Percentiles rank a stretch among this genome's conserved stretches.
Conservation (phyloP, 2,888 invertebrate species). For the Pardosa pseudoannulata region DNA sequence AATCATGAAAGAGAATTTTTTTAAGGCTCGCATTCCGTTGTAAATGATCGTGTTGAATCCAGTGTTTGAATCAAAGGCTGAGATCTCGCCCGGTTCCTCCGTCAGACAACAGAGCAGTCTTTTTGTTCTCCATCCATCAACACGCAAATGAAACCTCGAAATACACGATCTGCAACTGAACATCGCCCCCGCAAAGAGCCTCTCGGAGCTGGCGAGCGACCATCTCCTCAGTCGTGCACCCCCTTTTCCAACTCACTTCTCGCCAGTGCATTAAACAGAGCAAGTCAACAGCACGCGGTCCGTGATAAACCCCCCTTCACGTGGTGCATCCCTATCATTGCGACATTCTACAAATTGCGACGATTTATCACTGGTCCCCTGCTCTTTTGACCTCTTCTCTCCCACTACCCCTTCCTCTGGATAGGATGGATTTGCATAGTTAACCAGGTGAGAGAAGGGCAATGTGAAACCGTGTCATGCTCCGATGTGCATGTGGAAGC, state of each 20-base stretch:
- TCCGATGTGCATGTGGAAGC: neutral
- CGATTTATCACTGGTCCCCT: conserved; percentile 50
- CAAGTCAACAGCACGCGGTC: conserved; percentile 14
- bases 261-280: conserved; percentile 12
- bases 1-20: no score
- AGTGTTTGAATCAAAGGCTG: no score
- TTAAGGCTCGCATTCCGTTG: no score
- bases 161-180: conserved; percentile 23
- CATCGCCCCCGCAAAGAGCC: conserved; percentile 35
- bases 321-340: conserved; percentile 6
- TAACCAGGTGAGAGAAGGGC: conserved; percentile 25
- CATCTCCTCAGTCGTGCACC: conserved; percentile 17
- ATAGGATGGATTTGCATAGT: conserved; percentile 56
- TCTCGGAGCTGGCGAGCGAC: conserved; percentile 54
- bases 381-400: neutral
- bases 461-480: conserved; percentile 9
- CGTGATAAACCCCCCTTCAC: conserved; percentile 11
- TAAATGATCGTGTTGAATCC: no score
- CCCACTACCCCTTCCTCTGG: neutral
- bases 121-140: no score
- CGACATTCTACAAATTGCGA: conserved; percentile 49
- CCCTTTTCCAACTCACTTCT: conserved; percentile 32
- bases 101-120: no score
- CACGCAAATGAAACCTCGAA: neutral
- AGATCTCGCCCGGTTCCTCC: no score